Conservation (phyloP, 1,140 invertebrate species). For the Danaus melanippus region DNA sequence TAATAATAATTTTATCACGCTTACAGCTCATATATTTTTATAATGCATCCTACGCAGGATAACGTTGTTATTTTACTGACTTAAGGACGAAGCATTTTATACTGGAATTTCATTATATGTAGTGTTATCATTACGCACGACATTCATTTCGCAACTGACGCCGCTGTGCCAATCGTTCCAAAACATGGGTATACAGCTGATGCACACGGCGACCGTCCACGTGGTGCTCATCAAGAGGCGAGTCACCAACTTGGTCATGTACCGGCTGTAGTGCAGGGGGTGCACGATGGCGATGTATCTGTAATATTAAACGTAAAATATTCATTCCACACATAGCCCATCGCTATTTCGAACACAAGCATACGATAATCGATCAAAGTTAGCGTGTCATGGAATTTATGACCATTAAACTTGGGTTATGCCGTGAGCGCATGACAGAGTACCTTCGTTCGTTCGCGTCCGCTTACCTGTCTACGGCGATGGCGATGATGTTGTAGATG, state of each 20-base stretch:
- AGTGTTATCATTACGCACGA: constrained; percentile 32
- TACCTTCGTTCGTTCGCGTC: constrained; percentile 5
- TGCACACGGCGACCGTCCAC: constrained; percentile 75
- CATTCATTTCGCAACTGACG: constrained; percentile 73
- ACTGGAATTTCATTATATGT: too few species aligned
- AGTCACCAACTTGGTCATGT: constrained; percentile 77
- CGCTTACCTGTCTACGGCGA: constrained; percentile 82
- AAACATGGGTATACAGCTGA: constrained; percentile 78
- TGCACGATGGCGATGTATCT: constrained; percentile 85
- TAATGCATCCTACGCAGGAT: too few species aligned
- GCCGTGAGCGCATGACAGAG: too few species aligned
- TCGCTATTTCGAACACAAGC: too few species aligned
- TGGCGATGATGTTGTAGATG: constrained; percentile 86
- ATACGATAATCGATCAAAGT: too few species aligned
- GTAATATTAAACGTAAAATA: constrained; percentile 16
- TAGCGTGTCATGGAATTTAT: too few species aligned
- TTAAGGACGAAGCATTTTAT: too few species aligned
- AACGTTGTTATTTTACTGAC: too few species aligned
- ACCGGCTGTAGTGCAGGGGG: constrained; percentile 82
- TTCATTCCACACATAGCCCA: neutral
- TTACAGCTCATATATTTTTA: too few species aligned
- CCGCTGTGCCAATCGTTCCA: constrained; percentile 79
- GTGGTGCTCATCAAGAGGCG: constrained; percentile 74
- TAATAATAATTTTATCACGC: too few species aligned
- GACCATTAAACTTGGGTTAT: too few species aligned